Evolutionary conservation across 2,888 invertebrate species (phyloP).

Genomic region (Stramonita haemastoma): DNA sequence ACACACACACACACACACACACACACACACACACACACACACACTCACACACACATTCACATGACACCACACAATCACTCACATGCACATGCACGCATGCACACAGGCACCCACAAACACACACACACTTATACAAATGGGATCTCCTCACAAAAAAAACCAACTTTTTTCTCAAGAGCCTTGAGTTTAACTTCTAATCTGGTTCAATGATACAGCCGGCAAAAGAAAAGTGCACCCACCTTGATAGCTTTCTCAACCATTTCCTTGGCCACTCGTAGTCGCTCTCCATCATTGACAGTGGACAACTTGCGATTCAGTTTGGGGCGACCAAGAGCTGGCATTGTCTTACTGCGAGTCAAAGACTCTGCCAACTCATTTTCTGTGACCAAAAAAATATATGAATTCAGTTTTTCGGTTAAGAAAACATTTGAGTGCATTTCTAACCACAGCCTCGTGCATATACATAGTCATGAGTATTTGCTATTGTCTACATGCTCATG

Average conservation of each 20-base stretch:
- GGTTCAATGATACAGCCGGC: neutral
- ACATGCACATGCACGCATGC: too few species aligned
- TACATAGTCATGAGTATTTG: too few species aligned
- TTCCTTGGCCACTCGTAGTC: slow-evolving; percentile 72
- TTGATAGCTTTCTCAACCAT: slow-evolving; percentile 74
- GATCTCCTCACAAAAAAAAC: too few species aligned
- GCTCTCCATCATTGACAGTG: slow-evolving; percentile 60
- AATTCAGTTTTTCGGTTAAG: too few species aligned
- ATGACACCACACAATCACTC: too few species aligned
- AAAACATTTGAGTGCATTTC: too few species aligned
- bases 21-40: neutral
- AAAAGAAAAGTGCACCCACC: slow-evolving; percentile 57
- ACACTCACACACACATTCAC: too few species aligned
- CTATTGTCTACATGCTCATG: neutral
- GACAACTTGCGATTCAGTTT: slow-evolving; percentile 64
- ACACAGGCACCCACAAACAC: too few species aligned
- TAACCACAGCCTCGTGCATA: neutral
- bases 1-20: too few species aligned
- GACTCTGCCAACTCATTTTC: slow-evolving; percentile 59
- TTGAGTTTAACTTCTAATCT: neutral
- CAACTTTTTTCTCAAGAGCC: too few species aligned
- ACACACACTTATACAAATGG: too few species aligned
- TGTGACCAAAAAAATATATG: neutral
- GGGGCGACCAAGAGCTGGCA: slow-evolving; percentile 66
- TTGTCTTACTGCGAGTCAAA: slow-evolving; percentile 68